Base-by-base conservation (phyloP, 92 coral and sea anemone species). In the Paragorgia papillata region DNA sequence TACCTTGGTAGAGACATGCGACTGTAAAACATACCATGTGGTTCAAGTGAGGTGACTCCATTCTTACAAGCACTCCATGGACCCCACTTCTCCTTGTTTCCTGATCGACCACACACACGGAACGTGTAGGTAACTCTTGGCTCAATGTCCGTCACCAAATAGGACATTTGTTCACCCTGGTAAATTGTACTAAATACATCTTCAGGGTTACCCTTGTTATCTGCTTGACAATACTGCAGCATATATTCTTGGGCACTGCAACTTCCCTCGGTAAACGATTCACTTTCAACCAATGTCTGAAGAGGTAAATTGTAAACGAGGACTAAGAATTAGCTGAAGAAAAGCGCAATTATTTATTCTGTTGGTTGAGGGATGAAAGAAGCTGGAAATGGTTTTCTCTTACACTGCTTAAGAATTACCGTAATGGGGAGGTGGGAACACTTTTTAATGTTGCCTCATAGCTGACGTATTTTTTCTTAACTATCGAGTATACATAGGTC, bases 101-200 rank as follows among this genome's bases (percentile, higher is more conserved):
- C 97, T 64, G 87, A 93, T 71, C 97, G 79, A 15, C 97, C 96
- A 79, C 97, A 93, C 43, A 93, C 97, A 56, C 97, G 91, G 86
- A 93, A 93, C 30, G 97, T 90, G 82, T 93, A 93, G 0, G 97
- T 90, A 34, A 93, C 85, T 55, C 88, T 92, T 3, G 97, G 97
- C 79, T 93, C 97, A 13, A 93, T 88, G 81, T 93, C 97, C 35
- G 96, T 82, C 18, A 90, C 97, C 13, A 89, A 69, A 75, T 84
- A 85, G 0, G 96, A 93, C 82, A 89, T 83, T 15, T 89, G 93
- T 32, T 93, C 97, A 7, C 97, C 97, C 48, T 81, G 79, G 59
- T 93, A 93, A 0, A 88, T 90, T 14, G 97, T 93, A 53, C 84
- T 93, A 62, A 90, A 93, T 12, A 93, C 96, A 44, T 68, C 75